A percentile compares a stretch with the other conserved stretches of the same genome.
Evolutionary conservation across 2,888 invertebrate species (phyloP).

Genomic region (Cylloceria caligata): DNA sequence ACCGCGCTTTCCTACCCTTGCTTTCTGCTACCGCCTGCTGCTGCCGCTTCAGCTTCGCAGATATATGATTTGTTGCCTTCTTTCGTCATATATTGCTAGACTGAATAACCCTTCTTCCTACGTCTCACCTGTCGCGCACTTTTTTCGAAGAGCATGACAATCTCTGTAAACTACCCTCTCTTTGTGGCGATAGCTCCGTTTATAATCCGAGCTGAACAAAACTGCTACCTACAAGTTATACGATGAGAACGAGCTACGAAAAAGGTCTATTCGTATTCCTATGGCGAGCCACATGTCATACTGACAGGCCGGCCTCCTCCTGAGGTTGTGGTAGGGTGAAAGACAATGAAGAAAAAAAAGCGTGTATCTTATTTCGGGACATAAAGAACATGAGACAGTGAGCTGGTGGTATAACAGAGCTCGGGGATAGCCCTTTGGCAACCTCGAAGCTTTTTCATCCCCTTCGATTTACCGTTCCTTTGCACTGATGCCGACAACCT

Average conservation of each 20-base stretch:
- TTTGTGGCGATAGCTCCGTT: neutral
- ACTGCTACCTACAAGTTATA: slow-evolving; percentile 16
- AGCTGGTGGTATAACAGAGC: slow-evolving; percentile 5
- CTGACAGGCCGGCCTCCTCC: neutral
- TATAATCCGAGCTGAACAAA: neutral
- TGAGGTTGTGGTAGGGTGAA: neutral
- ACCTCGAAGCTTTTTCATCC: slow-evolving; percentile 22
- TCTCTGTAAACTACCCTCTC: neutral
- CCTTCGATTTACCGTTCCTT: slow-evolving; percentile 43
- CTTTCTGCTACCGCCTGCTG: neutral
- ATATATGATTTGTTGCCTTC: slow-evolving; percentile 80
- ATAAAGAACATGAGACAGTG: slow-evolving; percentile 15
- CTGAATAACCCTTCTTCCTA: slow-evolving; percentile 43
- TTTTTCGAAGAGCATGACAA: neutral
- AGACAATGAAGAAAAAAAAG: slow-evolving; percentile 20
- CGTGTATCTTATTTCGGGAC: slow-evolving; percentile 10
- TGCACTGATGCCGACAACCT: slow-evolving; percentile 47
- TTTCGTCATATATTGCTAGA: slow-evolving; percentile 77
- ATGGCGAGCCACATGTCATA: neutral
- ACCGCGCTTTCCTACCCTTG: slow-evolving; percentile 49
- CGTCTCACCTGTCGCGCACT: neutral
- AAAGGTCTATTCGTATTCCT: slow-evolving; percentile 17
- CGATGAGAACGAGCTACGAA: neutral
- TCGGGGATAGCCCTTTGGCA: slow-evolving; percentile 7
- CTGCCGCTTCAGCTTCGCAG: slow-evolving; percentile 59